Percentiles rank a stretch among this genome's conserved stretches.
These are phyloP conservation scores for Timema podura DNA, from an alignment of 2,888 invertebrate genomes.

Conservation along the genomic window DNA sequence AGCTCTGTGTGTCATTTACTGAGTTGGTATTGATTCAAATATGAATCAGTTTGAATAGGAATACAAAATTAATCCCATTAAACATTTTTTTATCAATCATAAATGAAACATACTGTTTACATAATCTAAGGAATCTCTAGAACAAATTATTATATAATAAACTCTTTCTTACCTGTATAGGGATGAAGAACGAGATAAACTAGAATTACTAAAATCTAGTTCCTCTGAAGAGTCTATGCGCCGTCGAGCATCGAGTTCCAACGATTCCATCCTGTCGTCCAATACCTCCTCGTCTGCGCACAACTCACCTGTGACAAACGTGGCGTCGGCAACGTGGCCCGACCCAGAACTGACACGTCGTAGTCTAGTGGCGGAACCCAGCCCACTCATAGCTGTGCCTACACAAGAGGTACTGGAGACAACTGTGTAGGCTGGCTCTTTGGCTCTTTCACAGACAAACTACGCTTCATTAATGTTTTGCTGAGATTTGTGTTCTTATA, in stretches of 20 bases:
- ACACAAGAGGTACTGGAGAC: constrained; percentile 63
- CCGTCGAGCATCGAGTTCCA: constrained; percentile 57
- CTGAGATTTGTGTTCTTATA: too few species aligned
- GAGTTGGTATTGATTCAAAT: too few species aligned
- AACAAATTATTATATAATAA: too few species aligned
- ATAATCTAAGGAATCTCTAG: too few species aligned
- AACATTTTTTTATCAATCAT: too few species aligned
- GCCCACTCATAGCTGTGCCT: constrained; percentile 26
- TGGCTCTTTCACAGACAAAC: constrained; percentile 26
- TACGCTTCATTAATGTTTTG: too few species aligned
- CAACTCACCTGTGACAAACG: constrained; percentile 39
- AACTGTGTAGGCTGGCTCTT: constrained; percentile 52
- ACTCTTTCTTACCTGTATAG: too few species aligned
- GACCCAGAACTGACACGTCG: constrained; percentile 27
- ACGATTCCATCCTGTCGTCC: constrained; percentile 55
- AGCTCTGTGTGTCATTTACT: too few species aligned
- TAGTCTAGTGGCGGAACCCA: constrained; percentile 22
- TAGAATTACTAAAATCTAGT: constrained; percentile 53
- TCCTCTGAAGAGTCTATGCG: constrained; percentile 57
- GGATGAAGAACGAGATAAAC: constrained; percentile 61
- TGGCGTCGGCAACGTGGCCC: constrained; percentile 27
- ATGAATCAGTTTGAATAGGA: too few species aligned
- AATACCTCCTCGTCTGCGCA: constrained; percentile 40
- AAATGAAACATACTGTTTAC: too few species aligned
- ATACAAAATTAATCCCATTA: too few species aligned